Conservation (phyloP, 2,797 vertebrate genomes). For the Gymnopithys bicolor region DNA sequence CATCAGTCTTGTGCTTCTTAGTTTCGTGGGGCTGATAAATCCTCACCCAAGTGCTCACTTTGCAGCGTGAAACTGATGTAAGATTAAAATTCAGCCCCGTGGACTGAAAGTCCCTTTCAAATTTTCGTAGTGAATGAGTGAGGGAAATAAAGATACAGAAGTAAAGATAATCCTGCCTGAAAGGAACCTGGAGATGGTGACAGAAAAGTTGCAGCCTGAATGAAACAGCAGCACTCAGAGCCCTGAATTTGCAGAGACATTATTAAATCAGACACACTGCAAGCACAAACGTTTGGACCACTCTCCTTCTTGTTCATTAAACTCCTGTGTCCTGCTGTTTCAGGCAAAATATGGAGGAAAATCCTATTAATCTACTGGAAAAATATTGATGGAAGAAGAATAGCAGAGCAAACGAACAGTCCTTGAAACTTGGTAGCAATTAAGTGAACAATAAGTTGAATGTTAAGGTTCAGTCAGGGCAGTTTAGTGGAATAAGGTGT, state of each 20-base stretch:
- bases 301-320: slow-evolving; percentile 40
- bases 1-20: not conserved
- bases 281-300: slow-evolving; percentile 33
- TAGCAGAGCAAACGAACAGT: slow-evolving; percentile 46
- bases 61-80: not conserved
- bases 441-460: slow-evolving; percentile 55
- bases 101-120: not conserved
- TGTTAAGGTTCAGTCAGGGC: slow-evolving; percentile 25
- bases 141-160: slow-evolving; percentile 42
- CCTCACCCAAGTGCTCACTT: not conserved
- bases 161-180: slow-evolving; percentile 48
- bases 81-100: not conserved
- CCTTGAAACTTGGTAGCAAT: slow-evolving; percentile 60
- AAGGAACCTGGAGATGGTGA: slow-evolving; percentile 28
- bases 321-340: slow-evolving; percentile 74
- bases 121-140: not conserved
- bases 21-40: not conserved
- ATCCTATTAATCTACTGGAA: slow-evolving; percentile 75
- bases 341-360: slow-evolving; percentile 77
- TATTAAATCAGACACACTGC: slow-evolving; percentile 65
- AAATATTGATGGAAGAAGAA: slow-evolving; percentile 75
- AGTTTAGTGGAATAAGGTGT: slow-evolving; percentile 23
- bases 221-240: slow-evolving; percentile 54
- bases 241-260: slow-evolving; percentile 48
- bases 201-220: slow-evolving; percentile 37